Conservation (phyloP, 2,797 vertebrate species). For the Lacerta agilis region DNA sequence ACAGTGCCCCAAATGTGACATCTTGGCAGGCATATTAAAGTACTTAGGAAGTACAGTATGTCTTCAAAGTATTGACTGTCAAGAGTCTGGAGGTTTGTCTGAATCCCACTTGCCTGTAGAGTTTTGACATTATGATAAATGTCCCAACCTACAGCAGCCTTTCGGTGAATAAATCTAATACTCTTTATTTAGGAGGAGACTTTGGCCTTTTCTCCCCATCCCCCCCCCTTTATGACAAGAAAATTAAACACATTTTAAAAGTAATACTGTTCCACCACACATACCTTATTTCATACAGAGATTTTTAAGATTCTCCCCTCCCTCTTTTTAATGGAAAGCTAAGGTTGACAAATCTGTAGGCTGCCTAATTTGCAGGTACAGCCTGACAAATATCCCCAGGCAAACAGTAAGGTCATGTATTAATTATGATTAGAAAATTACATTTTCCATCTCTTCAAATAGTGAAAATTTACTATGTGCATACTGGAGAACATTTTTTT, state of each 20-base stretch:
- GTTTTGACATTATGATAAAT: constrained; percentile 40
- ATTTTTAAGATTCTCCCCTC: neutral
- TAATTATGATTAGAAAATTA: constrained; percentile 43
- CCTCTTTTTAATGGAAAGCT: neutral
- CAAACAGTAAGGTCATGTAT: constrained; percentile 29
- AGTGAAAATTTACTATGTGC: constrained; percentile 10
- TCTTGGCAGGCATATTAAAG: constrained; percentile 38
- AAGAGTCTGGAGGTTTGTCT: constrained; percentile 4
- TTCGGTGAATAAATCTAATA: constrained; percentile 4
- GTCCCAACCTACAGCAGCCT: neutral
- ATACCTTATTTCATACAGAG: neutral
- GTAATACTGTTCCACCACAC: neutral
- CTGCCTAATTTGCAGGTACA: constrained; percentile 19
- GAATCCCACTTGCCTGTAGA: neutral
- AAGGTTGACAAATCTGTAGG: neutral
- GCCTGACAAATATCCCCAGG: constrained; percentile 32
- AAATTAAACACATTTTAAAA: constrained; percentile 17
- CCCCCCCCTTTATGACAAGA: neutral
- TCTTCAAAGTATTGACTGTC: constrained; percentile 26
- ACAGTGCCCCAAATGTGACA: constrained; percentile 17
- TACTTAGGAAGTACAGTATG: constrained; percentile 15
- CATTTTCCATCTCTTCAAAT: neutral
- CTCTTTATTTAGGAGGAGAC: constrained; percentile 20
- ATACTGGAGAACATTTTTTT: constrained; percentile 13
- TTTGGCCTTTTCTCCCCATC: neutral